These are phyloP conservation scores for Dryoscopus gambensis DNA, from an alignment of 2,113 vertebrate genomes.

Conservation along the genomic window DNA sequence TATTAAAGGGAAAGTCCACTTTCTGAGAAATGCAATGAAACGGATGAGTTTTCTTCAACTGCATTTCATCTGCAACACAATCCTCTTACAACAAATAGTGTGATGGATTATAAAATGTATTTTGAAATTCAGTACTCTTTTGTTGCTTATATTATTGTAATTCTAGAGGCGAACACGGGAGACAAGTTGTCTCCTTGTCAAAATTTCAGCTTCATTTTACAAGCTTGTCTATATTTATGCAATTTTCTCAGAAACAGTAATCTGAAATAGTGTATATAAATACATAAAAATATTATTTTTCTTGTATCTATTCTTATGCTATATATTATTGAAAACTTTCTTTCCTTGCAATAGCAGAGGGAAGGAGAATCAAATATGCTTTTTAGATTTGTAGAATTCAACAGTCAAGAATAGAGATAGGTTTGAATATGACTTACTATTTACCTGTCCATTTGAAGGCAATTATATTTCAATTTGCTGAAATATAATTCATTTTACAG, in stretches of 20 bases:
- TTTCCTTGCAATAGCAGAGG: background rate
- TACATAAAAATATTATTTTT: background rate
- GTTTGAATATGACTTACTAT: background rate
- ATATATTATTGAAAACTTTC: background rate
- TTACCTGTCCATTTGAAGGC: background rate
- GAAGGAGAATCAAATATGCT: background rate
- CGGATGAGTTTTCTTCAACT: slow-evolving; percentile 49
- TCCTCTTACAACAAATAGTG: background rate
- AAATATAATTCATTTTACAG: background rate
- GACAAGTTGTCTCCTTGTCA: background rate
- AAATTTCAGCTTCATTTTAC: slow-evolving; percentile 29
- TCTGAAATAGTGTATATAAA: background rate
- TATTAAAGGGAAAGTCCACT: slow-evolving; percentile 67
- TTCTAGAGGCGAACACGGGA: background rate
- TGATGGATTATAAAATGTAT: slow-evolving; percentile 23
- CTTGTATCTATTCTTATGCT: background rate
- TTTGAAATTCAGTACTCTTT: slow-evolving; percentile 27
- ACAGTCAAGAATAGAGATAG: background rate
- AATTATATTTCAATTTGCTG: too few relatives aligned
- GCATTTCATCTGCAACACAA: slow-evolving; percentile 27
- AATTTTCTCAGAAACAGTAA: slow-evolving; percentile 4
- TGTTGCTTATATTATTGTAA: slow-evolving; percentile 40
- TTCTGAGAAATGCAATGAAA: slow-evolving; percentile 57
- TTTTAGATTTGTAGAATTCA: background rate
- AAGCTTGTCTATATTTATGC: slow-evolving; percentile 20